Evolutionary conservation across 2,888 invertebrate genomes (phyloP).

Genomic region (Globia sparganii): DNA sequence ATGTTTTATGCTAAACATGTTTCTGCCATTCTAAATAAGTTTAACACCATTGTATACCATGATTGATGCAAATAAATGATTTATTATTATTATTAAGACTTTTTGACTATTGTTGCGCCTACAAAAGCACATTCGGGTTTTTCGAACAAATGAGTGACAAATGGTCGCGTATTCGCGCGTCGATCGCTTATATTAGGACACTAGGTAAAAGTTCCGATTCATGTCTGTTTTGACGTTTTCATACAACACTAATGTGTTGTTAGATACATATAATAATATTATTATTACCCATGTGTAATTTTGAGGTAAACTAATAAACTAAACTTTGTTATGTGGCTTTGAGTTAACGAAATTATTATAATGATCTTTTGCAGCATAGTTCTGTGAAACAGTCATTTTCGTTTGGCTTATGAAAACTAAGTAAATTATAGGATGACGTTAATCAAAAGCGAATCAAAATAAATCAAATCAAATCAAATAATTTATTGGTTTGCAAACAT

Average conservation of each 20-base stretch:
- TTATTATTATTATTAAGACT: not conserved
- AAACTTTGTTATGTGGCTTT: not conserved
- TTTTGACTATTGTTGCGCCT: not conserved
- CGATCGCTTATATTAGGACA: not conserved
- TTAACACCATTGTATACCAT: not conserved
- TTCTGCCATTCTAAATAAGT: not conserved
- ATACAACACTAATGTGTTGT: no score
- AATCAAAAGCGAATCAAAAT: not conserved
- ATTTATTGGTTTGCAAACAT: no score
- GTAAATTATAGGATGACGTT: not conserved
- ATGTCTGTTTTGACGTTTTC: slow-evolving; percentile 7
- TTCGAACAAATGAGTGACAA: not conserved
- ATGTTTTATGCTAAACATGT: not conserved
- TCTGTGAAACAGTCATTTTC: not conserved
- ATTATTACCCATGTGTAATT: not conserved
- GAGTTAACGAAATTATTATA: not conserved
- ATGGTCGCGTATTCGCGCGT: not conserved
- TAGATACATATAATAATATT: not conserved
- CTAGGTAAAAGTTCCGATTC: not conserved
- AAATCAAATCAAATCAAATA: no score
- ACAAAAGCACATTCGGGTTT: not conserved
- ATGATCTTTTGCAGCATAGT: not conserved
- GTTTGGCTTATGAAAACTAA: not conserved
- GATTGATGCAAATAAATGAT: not conserved
- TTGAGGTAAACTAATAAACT: not conserved